phyloP scores from a whole-genome alignment of 2,888 invertebrate species.

The Clanis bilineata region DNA sequence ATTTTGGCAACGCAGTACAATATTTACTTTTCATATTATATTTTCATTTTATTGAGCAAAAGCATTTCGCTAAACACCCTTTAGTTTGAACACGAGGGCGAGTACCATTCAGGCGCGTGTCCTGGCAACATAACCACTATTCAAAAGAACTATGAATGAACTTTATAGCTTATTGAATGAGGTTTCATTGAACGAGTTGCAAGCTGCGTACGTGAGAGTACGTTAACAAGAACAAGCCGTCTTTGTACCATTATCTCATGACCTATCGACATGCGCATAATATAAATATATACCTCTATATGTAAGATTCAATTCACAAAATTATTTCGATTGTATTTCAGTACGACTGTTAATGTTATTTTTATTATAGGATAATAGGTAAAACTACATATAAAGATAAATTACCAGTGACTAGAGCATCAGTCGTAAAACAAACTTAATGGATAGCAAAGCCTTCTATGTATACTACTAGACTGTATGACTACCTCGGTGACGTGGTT shows the following conservation, averaged over 20 bases:
- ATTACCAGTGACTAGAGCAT: no score
- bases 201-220: constrained; percentile 40
- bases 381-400: no score
- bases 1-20: background rate
- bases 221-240: constrained; percentile 28
- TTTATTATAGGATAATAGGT: no score
- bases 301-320: constrained; percentile 44
- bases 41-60: background rate
- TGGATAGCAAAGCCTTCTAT: no score
- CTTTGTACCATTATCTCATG: constrained; percentile 41
- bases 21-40: background rate
- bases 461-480: no score
- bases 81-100: background rate
- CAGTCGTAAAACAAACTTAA: no score
- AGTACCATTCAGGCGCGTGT: background rate
- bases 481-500: no score
- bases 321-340: constrained; percentile 35
- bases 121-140: background rate
- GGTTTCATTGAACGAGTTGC: constrained; percentile 37
- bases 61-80: background rate
- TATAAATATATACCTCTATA: no score
- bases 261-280: constrained; percentile 24
- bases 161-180: constrained; percentile 32
- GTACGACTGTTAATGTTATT: no score
- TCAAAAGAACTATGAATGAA: background rate